Percentiles rank a stretch among this genome's conserved stretches.
Evolutionary conservation across 1,140 invertebrate species (phyloP).

Genomic region (Drosophila varians): DNA sequence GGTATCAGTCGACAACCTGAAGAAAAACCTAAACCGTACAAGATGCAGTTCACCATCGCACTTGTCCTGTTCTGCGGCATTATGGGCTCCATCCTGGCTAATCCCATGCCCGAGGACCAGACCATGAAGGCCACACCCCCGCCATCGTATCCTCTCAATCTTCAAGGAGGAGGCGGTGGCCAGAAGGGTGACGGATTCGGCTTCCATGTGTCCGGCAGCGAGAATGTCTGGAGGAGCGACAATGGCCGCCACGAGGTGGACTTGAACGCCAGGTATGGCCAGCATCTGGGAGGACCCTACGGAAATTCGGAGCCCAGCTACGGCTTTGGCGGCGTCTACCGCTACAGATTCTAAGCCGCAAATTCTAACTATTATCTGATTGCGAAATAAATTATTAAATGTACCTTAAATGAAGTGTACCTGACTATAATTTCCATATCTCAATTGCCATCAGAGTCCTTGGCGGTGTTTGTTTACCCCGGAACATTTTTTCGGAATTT

Average conservation of each 20-base stretch:
- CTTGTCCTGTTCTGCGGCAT: constrained; percentile 1
- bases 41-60: constrained; percentile 11
- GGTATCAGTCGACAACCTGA: constrained; percentile 8
- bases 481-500: constrained; percentile 44
- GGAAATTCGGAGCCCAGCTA: constrained; percentile 47
- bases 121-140: constrained; percentile 11
- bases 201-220: constrained; percentile 19
- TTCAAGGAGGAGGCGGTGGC: constrained; percentile 54
- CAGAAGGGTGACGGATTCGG: constrained; percentile 46
- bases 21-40: not conserved
- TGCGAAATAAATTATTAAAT: too few species aligned
- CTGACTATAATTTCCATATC: constrained; percentile 26
- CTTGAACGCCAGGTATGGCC: constrained; percentile 46
- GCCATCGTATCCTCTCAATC: constrained; percentile 22
- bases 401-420: constrained; percentile 6
- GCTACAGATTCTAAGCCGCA: not conserved
- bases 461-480: constrained; percentile 53
- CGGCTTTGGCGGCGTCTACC: constrained; percentile 31
- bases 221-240: constrained; percentile 60
- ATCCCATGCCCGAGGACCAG: constrained; percentile 15
- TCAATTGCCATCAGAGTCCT: constrained; percentile 40
- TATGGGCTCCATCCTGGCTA: constrained; percentile 3
- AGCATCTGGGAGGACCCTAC: constrained; percentile 59
- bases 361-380: not conserved
- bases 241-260: constrained; percentile 61